Conservation (phyloP, 2,113 vertebrate species). For the Oryzias woworae region DNA sequence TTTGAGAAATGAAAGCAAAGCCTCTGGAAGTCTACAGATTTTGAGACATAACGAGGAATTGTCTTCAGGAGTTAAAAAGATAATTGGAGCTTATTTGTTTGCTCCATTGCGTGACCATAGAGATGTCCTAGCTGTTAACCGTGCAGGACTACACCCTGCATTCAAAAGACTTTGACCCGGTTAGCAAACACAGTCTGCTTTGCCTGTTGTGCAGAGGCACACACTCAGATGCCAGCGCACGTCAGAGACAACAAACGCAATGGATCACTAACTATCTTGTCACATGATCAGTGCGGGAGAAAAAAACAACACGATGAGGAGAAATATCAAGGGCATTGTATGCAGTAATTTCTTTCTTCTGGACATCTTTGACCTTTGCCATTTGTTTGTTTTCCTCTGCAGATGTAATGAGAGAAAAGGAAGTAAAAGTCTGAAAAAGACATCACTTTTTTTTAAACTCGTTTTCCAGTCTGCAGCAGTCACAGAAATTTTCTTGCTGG, state of each 20-base stretch:
- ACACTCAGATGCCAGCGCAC: slow-evolving; percentile 7
- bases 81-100: neutral
- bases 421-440: slow-evolving; percentile 23
- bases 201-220: slow-evolving; percentile 6
- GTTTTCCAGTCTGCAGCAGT: slow-evolving; percentile 41
- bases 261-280: slow-evolving; percentile 11
- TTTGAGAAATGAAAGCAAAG: too few relatives aligned
- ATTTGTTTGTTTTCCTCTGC: slow-evolving; percentile 11
- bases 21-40: too few relatives aligned
- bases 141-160: neutral
- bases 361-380: slow-evolving; percentile 16
- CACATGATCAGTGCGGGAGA: slow-evolving; percentile 17
- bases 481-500: slow-evolving; percentile 20
- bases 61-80: too few relatives aligned
- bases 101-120: slow-evolving; percentile 17
- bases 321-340: neutral
- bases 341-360: neutral
- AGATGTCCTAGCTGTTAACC: neutral
- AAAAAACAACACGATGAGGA: neutral
- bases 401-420: neutral
- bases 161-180: slow-evolving; percentile 29
- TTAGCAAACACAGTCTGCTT: slow-evolving; percentile 35
- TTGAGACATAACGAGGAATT: too few relatives aligned
- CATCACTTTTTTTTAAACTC: slow-evolving; percentile 38
- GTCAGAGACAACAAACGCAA: slow-evolving; percentile 29